Percentiles rank a stretch among this genome's conserved stretches.
phyloP scores from a whole-genome alignment of 2,113 vertebrate genomes.

The Scophthalmus maximus region DNA sequence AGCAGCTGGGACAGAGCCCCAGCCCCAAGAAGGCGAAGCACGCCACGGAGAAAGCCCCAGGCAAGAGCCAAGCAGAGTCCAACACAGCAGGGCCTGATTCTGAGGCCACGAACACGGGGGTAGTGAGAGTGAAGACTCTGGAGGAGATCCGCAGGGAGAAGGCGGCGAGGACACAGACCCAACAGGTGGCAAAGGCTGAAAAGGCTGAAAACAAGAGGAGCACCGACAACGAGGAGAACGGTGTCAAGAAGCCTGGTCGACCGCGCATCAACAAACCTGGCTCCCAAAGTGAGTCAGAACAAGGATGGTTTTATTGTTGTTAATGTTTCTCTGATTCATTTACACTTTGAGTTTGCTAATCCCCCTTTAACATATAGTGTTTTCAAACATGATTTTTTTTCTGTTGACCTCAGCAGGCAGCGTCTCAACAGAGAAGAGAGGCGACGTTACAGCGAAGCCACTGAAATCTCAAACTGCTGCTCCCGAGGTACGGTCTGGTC shows the following conservation, averaged over 20 bases:
- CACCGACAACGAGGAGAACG: slow-evolving; percentile 25
- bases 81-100: not conserved
- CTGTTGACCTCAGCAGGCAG: slow-evolving; percentile 41
- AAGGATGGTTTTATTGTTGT: not conserved
- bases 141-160: slow-evolving; percentile 95
- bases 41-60: slow-evolving; percentile 21
- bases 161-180: slow-evolving; percentile 83
- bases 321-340: not conserved
- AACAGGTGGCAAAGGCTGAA: slow-evolving; percentile 33
- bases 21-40: slow-evolving; percentile 22
- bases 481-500: slow-evolving; percentile 51
- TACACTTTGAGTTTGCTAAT: not conserved
- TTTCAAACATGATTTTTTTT: not conserved
- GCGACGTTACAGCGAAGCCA: slow-evolving; percentile 36
- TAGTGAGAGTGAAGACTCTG: slow-evolving; percentile 89
- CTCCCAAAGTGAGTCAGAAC: slow-evolving; percentile 71
- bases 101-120: slow-evolving; percentile 13
- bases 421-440: slow-evolving; percentile 37
- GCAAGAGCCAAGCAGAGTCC: not conserved
- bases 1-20: slow-evolving; percentile 61
- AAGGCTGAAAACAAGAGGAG: slow-evolving; percentile 37
- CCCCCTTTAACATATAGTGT: not conserved
- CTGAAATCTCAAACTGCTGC: not conserved
- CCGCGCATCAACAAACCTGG: slow-evolving; percentile 76
- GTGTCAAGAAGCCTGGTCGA: slow-evolving; percentile 63